Conservation (phyloP, 37 sponge, comb jelly and placozoan species). For the Theonella swinhoei region DNA sequence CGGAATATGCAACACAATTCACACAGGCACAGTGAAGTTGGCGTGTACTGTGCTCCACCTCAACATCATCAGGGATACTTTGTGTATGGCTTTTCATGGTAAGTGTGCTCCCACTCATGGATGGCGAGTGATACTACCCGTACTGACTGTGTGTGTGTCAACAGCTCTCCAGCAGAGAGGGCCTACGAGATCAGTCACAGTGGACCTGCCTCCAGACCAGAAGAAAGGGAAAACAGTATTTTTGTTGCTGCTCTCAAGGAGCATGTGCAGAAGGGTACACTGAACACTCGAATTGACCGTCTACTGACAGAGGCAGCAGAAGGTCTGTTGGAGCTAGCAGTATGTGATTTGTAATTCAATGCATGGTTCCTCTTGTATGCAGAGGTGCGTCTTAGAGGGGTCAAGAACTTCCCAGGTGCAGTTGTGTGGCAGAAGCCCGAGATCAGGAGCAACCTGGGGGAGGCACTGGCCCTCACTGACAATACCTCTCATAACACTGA, state of each 20-base stretch:
- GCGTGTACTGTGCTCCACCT: constrained; percentile 14
- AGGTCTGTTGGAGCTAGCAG: constrained; percentile 2
- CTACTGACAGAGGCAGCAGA: constrained; percentile 56
- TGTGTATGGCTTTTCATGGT: constrained; percentile 71
- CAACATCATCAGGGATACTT: constrained; percentile 34
- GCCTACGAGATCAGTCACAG: constrained; percentile 58
- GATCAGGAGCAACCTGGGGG: constrained; percentile 66
- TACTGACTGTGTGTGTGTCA: background rate
- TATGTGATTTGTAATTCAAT: background rate
- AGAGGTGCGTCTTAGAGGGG: constrained; percentile 5
- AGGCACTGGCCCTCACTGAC: constrained; percentile 62
- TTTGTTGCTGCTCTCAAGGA: constrained; percentile 75
- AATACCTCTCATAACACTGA: constrained; percentile 26
- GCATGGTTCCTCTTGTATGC: background rate
- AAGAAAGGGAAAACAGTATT: constrained; percentile 65
- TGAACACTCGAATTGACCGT: constrained; percentile 39
- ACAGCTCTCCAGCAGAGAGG: constrained; percentile 66
- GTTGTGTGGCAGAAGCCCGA: constrained; percentile 76
- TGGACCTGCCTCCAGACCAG: background rate
- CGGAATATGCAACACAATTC: too few species aligned
- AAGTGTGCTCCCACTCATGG: constrained; percentile 1
- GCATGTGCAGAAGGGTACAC: constrained; percentile 46
- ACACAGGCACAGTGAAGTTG: constrained; percentile 37
- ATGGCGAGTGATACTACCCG: too few species aligned
- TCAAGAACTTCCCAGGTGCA: background rate